Evolutionary conservation across 92 coral and sea anemone genomes (phyloP), one percentile per base, ranked within the genome.

Genomic region (Ricordea florida): DNA sequence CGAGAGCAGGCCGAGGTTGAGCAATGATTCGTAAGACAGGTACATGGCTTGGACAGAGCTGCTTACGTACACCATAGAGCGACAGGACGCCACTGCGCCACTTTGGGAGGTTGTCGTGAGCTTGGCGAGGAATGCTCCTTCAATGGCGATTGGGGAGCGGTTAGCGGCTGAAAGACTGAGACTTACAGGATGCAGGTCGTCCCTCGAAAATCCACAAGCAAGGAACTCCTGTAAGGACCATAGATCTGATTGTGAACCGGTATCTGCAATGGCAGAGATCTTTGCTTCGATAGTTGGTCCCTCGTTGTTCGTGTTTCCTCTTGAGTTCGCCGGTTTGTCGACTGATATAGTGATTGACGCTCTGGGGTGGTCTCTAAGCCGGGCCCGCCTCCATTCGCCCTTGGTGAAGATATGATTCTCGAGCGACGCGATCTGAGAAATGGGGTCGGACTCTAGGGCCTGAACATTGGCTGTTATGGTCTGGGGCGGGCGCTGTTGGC

Each of bases 321-420:
- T 33, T 7, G 16, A 11, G 0, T 6, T 24, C 49, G 17, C 60
- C 25, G 69, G 57, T 10, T 32, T 31, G 71, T 35, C 84, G 0
- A 80, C 13, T 0, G 79, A 30, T 23, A 87, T 76, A 38, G 69
- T 55, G 74, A 82, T 30, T 1, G 85, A 10, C 15, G 59, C 86
- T 51, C 69, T 41, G 7, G 87, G 90, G 85, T 79, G 89, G 52
- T 80, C 91, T 16, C 62, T 22, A 15, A 64, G 69, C 32, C 52
- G 74, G 2, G 84, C 92, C 11, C 69, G 57, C 35, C 57, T 65
- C 77, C 77, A 48, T 31, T 66, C 70, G 0, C 85, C 85, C 28
- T 42, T 79, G 17, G 62, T 41, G 35, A 61, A 61, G 29, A 28
- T 22, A 38, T 42, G 28, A 16, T 32, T 32, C 20, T 30, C 67